Evolutionary conservation across 2,797 vertebrate genomes (phyloP), one percentile per base, ranked within the genome.

Genomic region (Hirundo rustica): DNA sequence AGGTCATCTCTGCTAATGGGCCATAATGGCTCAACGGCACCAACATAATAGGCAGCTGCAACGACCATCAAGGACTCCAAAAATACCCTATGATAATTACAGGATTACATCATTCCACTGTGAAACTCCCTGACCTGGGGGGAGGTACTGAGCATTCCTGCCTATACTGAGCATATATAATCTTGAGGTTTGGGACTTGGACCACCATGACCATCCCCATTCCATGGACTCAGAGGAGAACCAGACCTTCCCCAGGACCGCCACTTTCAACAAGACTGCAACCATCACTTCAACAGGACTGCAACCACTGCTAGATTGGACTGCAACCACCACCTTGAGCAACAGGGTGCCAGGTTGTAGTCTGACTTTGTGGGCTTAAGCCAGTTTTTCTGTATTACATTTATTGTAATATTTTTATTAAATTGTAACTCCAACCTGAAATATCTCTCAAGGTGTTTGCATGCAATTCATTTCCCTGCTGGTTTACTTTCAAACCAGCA

Each of bases 381-480:
- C 12, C 19, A 45, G 15, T 19, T 29, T 53, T 61, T 53, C 29
- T 68, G 16, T 14, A 20, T 16, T 68, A 7, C 16, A 40, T 29
- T 40, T 54, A 34, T 25, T 61, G 9, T n/a, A 53, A 61, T 25
- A 2, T 34, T 68, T 61, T 10, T 20, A 30, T 40, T 25, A 61
- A 61, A 30, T 30, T 68, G 11, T 21, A 10, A 47, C 10, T 29
- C n/a, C 0, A 0, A 25, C 29, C 54, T 47, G 47, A 68, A 68
- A 40, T 53, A 16, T 40, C 5, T 53, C 29, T 45, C 19, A n/a
- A 38, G 19, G n/a, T 68, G 27, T 45, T 45, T 45, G 10, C 23
- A 23, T 25, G n/a, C 0, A 2, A 38, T 68, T 61, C 1, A 25
- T 53, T 76, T 68, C 7, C 20, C 12, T 16, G 0, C 13, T 38